Evolutionary conservation across 2,797 vertebrate species (phyloP), one percentile per base, ranked within the genome.

Genomic region (Enteromius anoplus): DNA sequence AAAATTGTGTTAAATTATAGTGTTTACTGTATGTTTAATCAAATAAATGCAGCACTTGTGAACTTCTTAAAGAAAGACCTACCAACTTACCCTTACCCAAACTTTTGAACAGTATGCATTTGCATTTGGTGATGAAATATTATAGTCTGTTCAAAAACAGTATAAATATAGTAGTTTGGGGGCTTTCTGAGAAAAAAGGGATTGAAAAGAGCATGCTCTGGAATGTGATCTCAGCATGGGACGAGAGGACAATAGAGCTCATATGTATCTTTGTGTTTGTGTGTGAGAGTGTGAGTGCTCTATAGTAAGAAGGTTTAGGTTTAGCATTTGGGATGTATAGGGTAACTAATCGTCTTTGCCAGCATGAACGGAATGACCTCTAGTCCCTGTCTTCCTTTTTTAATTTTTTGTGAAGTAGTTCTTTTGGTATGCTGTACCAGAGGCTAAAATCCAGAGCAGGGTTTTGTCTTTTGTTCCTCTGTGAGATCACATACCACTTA

Each of bases 391-490:
- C 2, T 83, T 70, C 26, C 7, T 51, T 53, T 51, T 21, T 26
- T 21, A 19, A 4, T 6, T 80, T 66, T 73, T 51, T 76, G n/a
- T 76, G 7, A 47, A 51, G 15, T 51, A 40, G 64, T n/a, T 70
- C 32, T 47, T 72, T 82, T 37, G 78, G 53, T 75, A 76, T 83
- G 71, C 55, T 86, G 32, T 40, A 51, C 85, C 76, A 83, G 34
- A 83, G 76, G 64, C 85, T 53, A 70, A 69, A 78, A 55, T 69
- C 32, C 17, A n/a, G 47, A 53, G 60, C 32, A 73, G 32, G 21
- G 19, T 64, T 69, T 81, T 45, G 21, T 68, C 53, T 79, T 85
- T 86, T 87, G 75, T 83, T 84, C 23, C 60, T 17, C 42, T 71
- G 21, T 70, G 68, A 75, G 78, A 84, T 86, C 70, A 64, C 73